Evolutionary conservation across 2,888 invertebrate genomes (phyloP).

Genomic region (Amiota minor): DNA sequence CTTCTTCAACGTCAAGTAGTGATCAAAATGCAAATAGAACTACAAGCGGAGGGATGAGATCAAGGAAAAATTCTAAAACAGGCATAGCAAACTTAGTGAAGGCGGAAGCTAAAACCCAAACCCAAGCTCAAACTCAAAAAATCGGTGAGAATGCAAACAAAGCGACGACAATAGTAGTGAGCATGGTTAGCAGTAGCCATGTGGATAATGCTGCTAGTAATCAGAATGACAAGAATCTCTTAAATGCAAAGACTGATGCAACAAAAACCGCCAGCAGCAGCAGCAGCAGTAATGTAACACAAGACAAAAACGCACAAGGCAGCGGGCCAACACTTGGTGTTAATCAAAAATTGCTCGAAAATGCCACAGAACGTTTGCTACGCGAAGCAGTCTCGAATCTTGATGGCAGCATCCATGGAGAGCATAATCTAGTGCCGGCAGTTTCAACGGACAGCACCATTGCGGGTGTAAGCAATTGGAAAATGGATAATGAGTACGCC

Average conservation of each 20-base stretch:
- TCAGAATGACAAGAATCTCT: conserved; percentile 67
- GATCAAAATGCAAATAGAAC: conserved; percentile 64
- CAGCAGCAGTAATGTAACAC: conserved; percentile 19
- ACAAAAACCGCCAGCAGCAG: conserved; percentile 20
- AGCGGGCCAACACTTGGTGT: conserved; percentile 39
- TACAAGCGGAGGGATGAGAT: conserved; percentile 57
- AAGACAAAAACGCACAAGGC: conserved; percentile 38
- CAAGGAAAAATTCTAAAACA: conserved; percentile 70
- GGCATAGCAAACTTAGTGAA: conserved; percentile 55
- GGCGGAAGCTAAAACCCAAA: conserved; percentile 35
- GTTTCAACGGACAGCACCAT: conserved; percentile 53
- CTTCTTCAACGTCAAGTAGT: conserved; percentile 46
- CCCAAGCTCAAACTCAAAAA: conserved; percentile 43
- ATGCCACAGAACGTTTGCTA: conserved; percentile 65
- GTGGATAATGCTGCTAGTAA: conserved; percentile 49
- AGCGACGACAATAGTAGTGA: conserved; percentile 70
- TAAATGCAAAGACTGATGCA: conserved; percentile 69
- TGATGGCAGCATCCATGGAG: conserved; percentile 39
- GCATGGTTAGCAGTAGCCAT: conserved; percentile 64
- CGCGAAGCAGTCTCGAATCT: conserved; percentile 71
- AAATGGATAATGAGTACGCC: conserved; percentile 72
- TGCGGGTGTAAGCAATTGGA: conserved; percentile 73
- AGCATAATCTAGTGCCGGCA: conserved; percentile 34
- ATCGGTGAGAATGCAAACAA: conserved; percentile 46
- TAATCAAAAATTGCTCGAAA: conserved; percentile 48